Percentiles rank a stretch among this genome's conserved stretches.
Conservation (phyloP, 2,113 vertebrate species). For the Lathamus discolor region DNA sequence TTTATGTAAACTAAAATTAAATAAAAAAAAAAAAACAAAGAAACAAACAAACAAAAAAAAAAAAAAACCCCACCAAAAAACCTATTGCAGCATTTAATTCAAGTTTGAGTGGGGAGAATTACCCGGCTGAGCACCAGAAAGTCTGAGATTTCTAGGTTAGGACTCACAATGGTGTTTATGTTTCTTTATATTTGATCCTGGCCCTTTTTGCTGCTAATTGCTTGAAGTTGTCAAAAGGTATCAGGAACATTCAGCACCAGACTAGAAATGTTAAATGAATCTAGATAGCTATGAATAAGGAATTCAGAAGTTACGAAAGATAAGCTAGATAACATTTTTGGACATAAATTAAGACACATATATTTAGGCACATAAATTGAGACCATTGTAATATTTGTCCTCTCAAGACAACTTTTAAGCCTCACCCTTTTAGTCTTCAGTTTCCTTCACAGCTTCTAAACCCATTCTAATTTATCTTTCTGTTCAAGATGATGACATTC, state of each 20-base stretch:
- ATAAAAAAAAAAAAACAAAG: not conserved
- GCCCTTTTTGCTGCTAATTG: not conserved
- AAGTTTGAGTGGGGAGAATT: not conserved
- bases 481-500: not conserved
- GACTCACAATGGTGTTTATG: not conserved
- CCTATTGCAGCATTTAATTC: not conserved
- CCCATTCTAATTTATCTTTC: not conserved
- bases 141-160: not conserved
- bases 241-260: not conserved
- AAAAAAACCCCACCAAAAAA: too few species aligned
- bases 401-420: not conserved
- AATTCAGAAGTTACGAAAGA: not conserved
- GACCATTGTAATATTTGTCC: not conserved
- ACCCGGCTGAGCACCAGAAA: not conserved
- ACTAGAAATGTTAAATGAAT: not conserved
- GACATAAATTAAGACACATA: not conserved
- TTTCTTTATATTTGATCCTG: not conserved
- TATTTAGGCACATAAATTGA: not conserved
- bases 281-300: not conserved
- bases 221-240: not conserved
- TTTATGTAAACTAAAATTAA: not conserved
- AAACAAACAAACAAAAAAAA: too few species aligned
- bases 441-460: not conserved
- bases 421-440: not conserved
- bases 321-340: not conserved